These are phyloP conservation scores for Drosophila kepulauana DNA, from an alignment of 1,140 invertebrate species.

Conservation along the genomic window DNA sequence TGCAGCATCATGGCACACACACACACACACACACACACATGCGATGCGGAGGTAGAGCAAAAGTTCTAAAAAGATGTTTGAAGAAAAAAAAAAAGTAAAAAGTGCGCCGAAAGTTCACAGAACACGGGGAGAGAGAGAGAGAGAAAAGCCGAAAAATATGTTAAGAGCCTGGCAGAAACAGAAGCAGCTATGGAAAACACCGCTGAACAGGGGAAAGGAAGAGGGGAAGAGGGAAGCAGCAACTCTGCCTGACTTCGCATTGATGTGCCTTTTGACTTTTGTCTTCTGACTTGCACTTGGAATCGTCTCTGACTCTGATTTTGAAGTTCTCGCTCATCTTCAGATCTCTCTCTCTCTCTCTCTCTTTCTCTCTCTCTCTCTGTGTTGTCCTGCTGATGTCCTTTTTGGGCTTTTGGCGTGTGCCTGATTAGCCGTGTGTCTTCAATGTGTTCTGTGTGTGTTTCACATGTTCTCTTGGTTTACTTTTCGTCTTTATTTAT, in stretches of 20 bases:
- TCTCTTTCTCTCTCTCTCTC: too few relatives aligned
- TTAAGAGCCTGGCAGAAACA: conserved; percentile 47
- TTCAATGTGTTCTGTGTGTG: conserved; percentile 20
- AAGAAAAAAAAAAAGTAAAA: conserved; percentile 31
- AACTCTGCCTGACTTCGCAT: conserved; percentile 30
- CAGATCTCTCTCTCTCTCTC: too few relatives aligned
- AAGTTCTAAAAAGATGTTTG: conserved; percentile 60
- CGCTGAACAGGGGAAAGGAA: neutral
- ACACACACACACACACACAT: conserved; percentile 26
- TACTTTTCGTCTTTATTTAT: conserved; percentile 8
- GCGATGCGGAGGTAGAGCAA: conserved; percentile 6
- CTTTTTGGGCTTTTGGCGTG: conserved; percentile 33
- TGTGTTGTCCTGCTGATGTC: neutral
- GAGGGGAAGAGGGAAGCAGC: conserved; percentile 5
- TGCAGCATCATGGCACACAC: conserved; percentile 76
- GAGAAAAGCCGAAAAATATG: conserved; percentile 57
- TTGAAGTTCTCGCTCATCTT: too few relatives aligned
- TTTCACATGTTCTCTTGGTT: conserved; percentile 25
- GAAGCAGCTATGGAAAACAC: conserved; percentile 11
- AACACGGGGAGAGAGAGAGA: neutral
- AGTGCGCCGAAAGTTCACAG: conserved; percentile 41
- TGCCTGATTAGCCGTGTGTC: conserved; percentile 48
- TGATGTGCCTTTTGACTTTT: conserved; percentile 63
- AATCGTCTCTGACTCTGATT: neutral
- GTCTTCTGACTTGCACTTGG: conserved; percentile 42